Conservation (phyloP, 2,797 vertebrate species). For the Botia almorhae region DNA sequence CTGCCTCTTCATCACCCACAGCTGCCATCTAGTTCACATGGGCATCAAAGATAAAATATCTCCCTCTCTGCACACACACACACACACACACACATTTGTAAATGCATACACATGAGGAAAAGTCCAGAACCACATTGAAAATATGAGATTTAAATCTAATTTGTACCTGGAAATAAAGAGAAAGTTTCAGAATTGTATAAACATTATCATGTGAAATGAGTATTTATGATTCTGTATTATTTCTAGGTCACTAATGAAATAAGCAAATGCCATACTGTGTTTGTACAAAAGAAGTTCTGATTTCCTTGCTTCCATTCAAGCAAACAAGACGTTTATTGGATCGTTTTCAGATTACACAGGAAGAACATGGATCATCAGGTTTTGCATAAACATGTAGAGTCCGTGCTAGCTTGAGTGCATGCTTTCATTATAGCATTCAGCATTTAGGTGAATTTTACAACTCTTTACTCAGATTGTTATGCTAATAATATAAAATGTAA, state of each 20-base stretch:
- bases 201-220: too few relatives aligned
- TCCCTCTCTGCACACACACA: neutral
- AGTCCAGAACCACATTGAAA: too few relatives aligned
- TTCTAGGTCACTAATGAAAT: neutral
- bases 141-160: too few relatives aligned
- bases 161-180: too few relatives aligned
- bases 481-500: neutral
- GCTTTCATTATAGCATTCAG: neutral
- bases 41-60: slow-evolving; percentile 12
- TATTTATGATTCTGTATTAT: neutral
- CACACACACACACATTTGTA: too few relatives aligned
- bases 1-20: slow-evolving; percentile 42
- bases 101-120: too few relatives aligned
- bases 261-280: neutral
- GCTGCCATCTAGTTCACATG: slow-evolving; percentile 15
- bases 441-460: neutral
- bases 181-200: too few relatives aligned
- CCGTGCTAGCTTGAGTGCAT: neutral
- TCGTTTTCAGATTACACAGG: neutral
- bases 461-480: neutral
- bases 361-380: neutral
- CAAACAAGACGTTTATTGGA: neutral
- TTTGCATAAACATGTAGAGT: neutral
- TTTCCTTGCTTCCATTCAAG: too few relatives aligned
- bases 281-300: neutral